These are phyloP conservation scores for Metellina segmentata DNA, from an alignment of 2,888 invertebrate species.

Conservation along the genomic window DNA sequence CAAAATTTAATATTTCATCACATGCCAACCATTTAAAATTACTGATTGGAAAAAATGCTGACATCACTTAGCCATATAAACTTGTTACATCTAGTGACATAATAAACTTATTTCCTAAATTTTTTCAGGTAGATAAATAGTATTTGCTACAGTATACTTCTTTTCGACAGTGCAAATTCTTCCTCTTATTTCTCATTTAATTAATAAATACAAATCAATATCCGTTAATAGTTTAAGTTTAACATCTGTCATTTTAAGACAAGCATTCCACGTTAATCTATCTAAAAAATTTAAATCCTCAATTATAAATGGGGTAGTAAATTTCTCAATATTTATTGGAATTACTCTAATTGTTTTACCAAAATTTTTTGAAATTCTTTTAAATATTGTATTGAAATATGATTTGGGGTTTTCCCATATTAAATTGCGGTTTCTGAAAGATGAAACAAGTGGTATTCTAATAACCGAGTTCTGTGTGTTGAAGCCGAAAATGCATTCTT, in stretches of 20 bases:
- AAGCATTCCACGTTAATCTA: not conserved
- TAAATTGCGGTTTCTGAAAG: no score
- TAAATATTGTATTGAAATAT: no score
- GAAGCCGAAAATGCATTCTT: no score
- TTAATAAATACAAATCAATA: not conserved
- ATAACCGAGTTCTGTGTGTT: no score
- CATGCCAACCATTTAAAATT: not conserved
- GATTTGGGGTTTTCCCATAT: no score
- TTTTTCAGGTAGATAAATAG: slow-evolving; percentile 8
- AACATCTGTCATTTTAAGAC: slow-evolving; percentile 5
- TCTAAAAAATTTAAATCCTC: slow-evolving; percentile 39
- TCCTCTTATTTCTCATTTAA: not conserved
- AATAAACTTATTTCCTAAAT: not conserved
- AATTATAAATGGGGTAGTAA: slow-evolving; percentile 14
- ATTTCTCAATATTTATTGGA: slow-evolving; percentile 27
- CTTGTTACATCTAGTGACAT: slow-evolving; percentile 4
- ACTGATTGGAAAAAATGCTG: not conserved
- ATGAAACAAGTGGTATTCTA: no score
- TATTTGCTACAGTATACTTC: not conserved
- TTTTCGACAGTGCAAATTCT: slow-evolving; percentile 2
- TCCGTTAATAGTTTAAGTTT: not conserved
- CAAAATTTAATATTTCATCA: not conserved
- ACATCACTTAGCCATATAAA: not conserved
- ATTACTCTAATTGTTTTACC: slow-evolving; percentile 25
- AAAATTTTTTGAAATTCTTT: not conserved